Evolutionary conservation across 2,888 invertebrate species (phyloP), one percentile per base, ranked within the genome.

Genomic region (Apotomis turbidana): DNA sequence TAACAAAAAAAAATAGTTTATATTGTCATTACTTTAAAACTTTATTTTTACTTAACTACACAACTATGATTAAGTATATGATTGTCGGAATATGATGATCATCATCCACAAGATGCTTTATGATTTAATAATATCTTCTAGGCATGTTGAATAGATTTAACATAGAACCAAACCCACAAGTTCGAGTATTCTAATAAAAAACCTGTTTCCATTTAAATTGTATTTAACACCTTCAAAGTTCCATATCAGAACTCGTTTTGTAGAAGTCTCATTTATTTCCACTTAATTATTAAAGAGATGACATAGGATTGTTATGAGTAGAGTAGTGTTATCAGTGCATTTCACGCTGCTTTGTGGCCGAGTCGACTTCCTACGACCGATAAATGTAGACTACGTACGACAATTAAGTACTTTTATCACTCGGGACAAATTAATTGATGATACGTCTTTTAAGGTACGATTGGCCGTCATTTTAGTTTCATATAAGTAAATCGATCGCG

Each of bases 291-390:
- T 44, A 5, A 54, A 4, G 55, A 64, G 54, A 57, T 27, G 49
- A 9, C 0, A 49, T 3, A 9, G 9, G 9, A 49, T 49, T 49
- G 46, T 66, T 36, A 46, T 44, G 27, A 66, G 57, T 36, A 5
- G 27, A 66, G 57, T 36, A 5, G 13, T 57, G 57, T 70, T 70
- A 70, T 70, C 69, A 57, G 49, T 46, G 12, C 49, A 62, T 70
- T 70, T 70, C 51, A 62, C 49, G 9, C 57, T 62, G 41, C 5
- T 6, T 46, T 5, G 62, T 57, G 49, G 62, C 49, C 38, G 15
- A 41, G 12, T 27, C 61, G 5, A 41, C 57, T 70, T 57, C 57
- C 57, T 51, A 36, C 61, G n/a, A n/a, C 38, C 52, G 15, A 55
- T 57, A 62, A 12, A 49, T 27, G 10, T 51, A 8, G 9, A 41